Base-by-base conservation (phyloP, 2,888 invertebrate species). In the Apotomis turbidana region DNA sequence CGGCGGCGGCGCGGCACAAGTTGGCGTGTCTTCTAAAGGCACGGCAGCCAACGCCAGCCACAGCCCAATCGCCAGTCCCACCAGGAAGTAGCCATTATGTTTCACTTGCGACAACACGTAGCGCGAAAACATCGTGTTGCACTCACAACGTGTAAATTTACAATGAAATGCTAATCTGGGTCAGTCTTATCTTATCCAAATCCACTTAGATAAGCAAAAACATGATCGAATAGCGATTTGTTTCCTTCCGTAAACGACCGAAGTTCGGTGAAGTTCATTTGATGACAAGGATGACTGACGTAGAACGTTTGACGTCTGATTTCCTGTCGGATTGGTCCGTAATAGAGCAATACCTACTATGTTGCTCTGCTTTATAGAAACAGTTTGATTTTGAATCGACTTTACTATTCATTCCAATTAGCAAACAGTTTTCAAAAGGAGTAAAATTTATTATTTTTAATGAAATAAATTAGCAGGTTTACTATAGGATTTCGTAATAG, bases 11-110 rank as follows among this genome's bases (percentile, higher is more conserved):
- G 74, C 68, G 46, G 77, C 82, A n/a, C 70, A 62, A 5, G 74
- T 78, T 49, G 78, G 78, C 77, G 79, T 88, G 36, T 93, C 89
- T 15, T 94, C 93, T 58, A 94, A 79, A 0, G 94, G 94, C 59
- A 94, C 88, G 51, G 93, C 83, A 44, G 93, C 89, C 73, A 95
- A 83, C 70, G 95, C 94, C 75, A 95, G 78, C 87, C 94, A 93
- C 46, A 95, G 84, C 5, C 95, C 95, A 68, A 95, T 79, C 75
- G 89, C 92, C 73, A 95, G 78, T 15, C 95, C 95, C 76, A 94
- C 85, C 73, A 95, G 84, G 81, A 95, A 93, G 84, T 94, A 95
- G 46, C 94, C 94, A 80, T 95, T 95, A 79, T 93, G 94, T 78
- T 94, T 94, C 78, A 93, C 87, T 82, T 93, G 93, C 64, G 93